These are phyloP conservation scores for Chrysomela aeneicollis DNA, from an alignment of 2,888 invertebrate genomes.

Conservation along the genomic window DNA sequence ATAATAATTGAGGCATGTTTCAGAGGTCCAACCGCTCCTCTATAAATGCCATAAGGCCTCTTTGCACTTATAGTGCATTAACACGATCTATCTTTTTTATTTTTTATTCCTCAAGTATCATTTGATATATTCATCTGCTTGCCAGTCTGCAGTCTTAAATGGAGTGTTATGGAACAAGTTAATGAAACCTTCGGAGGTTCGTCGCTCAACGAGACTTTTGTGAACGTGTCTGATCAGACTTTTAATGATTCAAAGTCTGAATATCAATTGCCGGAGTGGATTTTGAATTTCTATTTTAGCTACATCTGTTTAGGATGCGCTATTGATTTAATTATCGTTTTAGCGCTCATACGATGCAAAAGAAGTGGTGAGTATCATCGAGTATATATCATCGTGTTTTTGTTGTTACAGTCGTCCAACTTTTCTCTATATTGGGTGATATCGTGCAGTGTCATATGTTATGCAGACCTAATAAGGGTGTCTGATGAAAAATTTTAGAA, in stretches of 20 bases:
- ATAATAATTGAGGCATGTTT: background rate
- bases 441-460: too few relatives aligned
- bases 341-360: conserved; percentile 61
- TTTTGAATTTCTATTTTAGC: conserved; percentile 47
- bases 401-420: too few relatives aligned
- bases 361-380: conserved; percentile 63
- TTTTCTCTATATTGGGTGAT: too few relatives aligned
- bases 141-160: conserved; percentile 21
- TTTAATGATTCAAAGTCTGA: conserved; percentile 21
- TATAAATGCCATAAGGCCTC: conserved; percentile 17
- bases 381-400: too few relatives aligned
- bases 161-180: conserved; percentile 25
- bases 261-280: conserved; percentile 42
- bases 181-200: conserved; percentile 18
- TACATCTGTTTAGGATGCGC: conserved; percentile 46
- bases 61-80: conserved; percentile 31
- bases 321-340: conserved; percentile 46
- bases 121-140: conserved; percentile 8
- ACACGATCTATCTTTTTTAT: conserved; percentile 30
- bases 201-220: conserved; percentile 23
- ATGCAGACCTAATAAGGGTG: too few relatives aligned
- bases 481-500: too few relatives aligned
- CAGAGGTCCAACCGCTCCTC: background rate
- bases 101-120: conserved; percentile 27
- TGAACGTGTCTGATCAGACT: conserved; percentile 23